phyloP scores from a whole-genome alignment of 2,888 invertebrate genomes.

The Drosophila merina region DNA sequence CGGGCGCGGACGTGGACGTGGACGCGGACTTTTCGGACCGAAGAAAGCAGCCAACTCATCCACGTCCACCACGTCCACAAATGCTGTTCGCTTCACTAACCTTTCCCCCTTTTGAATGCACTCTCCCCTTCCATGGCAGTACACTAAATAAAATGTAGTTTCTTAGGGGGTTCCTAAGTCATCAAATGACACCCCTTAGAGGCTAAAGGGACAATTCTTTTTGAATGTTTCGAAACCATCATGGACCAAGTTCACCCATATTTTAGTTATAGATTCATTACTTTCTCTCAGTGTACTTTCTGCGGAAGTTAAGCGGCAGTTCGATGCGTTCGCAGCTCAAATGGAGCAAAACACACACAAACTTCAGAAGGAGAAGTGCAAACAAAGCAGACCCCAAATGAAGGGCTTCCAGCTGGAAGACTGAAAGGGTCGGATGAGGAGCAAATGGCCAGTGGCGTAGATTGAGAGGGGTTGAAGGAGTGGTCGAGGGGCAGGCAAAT shows the following conservation, averaged over 20 bases:
- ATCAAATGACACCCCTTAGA: too few relatives aligned
- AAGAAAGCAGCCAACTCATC: slow-evolving; percentile 55
- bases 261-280: background rate
- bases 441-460: slow-evolving; percentile 14
- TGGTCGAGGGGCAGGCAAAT: slow-evolving; percentile 57
- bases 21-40: slow-evolving; percentile 10
- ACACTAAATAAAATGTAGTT: background rate
- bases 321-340: slow-evolving; percentile 61
- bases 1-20: background rate
- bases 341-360: slow-evolving; percentile 77
- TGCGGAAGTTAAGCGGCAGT: slow-evolving; percentile 70
- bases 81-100: slow-evolving; percentile 58
- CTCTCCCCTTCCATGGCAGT: background rate
- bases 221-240: too few relatives aligned
- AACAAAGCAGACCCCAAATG: slow-evolving; percentile 72
- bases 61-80: slow-evolving; percentile 50
- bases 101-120: slow-evolving; percentile 25
- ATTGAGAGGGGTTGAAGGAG: background rate
- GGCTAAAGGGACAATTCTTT: too few relatives aligned
- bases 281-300: slow-evolving; percentile 18
- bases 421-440: background rate
- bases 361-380: slow-evolving; percentile 58
- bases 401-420: slow-evolving; percentile 44
- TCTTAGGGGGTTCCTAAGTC: too few relatives aligned
- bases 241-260: too few relatives aligned